Conservation (phyloP, 2,888 invertebrate genomes). For the Octonoba sinensis region DNA sequence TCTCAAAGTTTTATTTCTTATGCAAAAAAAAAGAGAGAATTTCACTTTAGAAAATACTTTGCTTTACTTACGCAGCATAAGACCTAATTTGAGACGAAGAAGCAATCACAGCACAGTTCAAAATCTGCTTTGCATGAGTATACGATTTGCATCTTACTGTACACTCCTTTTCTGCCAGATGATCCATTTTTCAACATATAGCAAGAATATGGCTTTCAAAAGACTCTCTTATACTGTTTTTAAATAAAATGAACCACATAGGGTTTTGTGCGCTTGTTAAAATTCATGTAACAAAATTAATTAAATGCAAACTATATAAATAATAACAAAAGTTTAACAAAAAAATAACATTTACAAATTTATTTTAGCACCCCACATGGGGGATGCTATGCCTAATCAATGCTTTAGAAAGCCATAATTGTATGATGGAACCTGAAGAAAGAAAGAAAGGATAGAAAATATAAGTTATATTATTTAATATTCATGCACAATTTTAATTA, state of each 20-base stretch:
- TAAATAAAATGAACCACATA: not conserved
- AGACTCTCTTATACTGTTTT: not conserved
- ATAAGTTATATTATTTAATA: too few relatives aligned
- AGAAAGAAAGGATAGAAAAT: conserved; percentile 6
- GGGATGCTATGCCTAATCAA: conserved; percentile 22
- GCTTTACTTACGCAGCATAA: conserved; percentile 65
- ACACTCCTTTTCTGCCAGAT: conserved; percentile 65
- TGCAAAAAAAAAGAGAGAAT: too few relatives aligned
- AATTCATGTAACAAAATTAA: not conserved
- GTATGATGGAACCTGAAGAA: conserved; percentile 15
- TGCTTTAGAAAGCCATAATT: conserved; percentile 36
- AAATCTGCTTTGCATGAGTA: conserved; percentile 70
- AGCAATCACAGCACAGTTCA: conserved; percentile 70
- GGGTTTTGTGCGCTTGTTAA: not conserved
- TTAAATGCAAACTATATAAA: not conserved
- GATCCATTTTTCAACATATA: conserved; percentile 4
- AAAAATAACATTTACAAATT: conserved; percentile 23
- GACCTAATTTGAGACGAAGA: conserved; percentile 69
- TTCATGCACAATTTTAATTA: too few relatives aligned
- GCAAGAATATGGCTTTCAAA: not conserved
- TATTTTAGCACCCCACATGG: conserved; percentile 36
- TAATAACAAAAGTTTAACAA: not conserved
- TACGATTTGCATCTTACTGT: conserved; percentile 70
- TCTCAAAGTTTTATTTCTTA: too few relatives aligned
- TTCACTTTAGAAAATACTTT: not conserved